These are phyloP conservation scores for Sebastes matsubarae DNA, from an alignment of 2,797 vertebrate genomes.

Conservation along the genomic window DNA sequence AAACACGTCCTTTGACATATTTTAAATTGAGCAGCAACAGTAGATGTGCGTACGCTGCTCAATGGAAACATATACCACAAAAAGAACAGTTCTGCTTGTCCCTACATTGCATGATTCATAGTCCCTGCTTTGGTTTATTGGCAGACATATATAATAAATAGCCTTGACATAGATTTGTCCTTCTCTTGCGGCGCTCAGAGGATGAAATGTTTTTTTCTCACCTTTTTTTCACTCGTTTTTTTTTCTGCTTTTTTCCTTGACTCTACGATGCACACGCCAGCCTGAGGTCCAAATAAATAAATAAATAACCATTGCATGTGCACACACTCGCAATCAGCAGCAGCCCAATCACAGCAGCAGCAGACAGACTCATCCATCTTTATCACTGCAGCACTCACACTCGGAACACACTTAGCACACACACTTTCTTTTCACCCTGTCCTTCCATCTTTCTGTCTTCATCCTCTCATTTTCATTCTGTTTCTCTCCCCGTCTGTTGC, in stretches of 20 bases:
- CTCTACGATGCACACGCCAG: neutral
- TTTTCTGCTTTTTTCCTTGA: neutral
- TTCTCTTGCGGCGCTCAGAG: neutral
- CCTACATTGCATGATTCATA: neutral
- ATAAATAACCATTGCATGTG: conserved; percentile 25
- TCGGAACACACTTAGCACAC: conserved; percentile 10
- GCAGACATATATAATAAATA: conserved; percentile 8
- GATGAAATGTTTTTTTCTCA: neutral
- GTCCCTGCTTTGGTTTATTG: neutral
- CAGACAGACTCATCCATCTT: conserved; percentile 67
- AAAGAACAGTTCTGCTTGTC: neutral
- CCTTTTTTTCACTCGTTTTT: neutral
- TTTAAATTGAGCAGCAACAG: neutral
- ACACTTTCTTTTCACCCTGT: neutral
- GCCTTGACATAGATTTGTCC: neutral
- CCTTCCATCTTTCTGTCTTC: conserved; percentile 20
- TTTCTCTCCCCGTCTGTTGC: conserved; percentile 5
- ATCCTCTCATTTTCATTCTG: conserved; percentile 11
- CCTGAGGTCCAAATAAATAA: conserved; percentile 14
- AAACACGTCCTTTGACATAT: neutral
- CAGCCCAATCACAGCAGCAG: conserved; percentile 44
- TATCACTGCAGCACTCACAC: conserved; percentile 62
- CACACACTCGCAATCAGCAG: conserved; percentile 9
- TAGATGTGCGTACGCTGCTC: neutral
- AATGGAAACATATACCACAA: neutral